phyloP scores from a whole-genome alignment of 2,888 invertebrate genomes.

The Melikaiella ostensackeni region DNA sequence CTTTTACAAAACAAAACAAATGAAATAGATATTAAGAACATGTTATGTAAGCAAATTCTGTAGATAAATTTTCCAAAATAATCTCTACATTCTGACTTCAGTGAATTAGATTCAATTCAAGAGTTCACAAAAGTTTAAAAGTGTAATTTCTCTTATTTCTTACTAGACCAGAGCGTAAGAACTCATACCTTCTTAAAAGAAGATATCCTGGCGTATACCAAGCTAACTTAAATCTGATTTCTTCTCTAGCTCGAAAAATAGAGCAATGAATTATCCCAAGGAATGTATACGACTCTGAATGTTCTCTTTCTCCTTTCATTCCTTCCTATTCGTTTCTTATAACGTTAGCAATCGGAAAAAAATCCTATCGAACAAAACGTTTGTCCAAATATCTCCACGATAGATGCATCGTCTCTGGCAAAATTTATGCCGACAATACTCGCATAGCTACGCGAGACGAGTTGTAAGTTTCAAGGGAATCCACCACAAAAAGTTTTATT shows the following conservation, averaged over 20 bases:
- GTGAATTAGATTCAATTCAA: constrained; percentile 1
- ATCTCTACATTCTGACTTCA: background rate
- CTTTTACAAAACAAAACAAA: background rate
- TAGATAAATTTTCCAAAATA: background rate
- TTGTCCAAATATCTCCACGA: constrained; percentile 2
- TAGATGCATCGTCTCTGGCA: background rate
- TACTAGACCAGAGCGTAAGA: background rate
- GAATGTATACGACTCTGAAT: background rate
- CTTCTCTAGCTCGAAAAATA: background rate
- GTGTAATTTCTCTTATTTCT: background rate
- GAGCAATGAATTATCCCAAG: background rate
- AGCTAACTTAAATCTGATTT: constrained; percentile 11
- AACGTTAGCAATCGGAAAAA: background rate
- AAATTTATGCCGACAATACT: background rate
- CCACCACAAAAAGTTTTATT: constrained; percentile 1
- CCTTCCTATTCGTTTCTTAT: background rate
- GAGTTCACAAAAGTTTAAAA: background rate
- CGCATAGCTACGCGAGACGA: background rate
- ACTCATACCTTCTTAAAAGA: background rate
- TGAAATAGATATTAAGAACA: background rate
- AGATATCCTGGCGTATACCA: background rate
- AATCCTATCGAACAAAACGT: background rate
- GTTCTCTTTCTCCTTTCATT: background rate
- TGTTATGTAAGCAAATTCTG: background rate
- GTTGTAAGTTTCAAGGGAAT: background rate